Conservation (phyloP, 2,888 invertebrate species). For the Choristoneura rosaceana region DNA sequence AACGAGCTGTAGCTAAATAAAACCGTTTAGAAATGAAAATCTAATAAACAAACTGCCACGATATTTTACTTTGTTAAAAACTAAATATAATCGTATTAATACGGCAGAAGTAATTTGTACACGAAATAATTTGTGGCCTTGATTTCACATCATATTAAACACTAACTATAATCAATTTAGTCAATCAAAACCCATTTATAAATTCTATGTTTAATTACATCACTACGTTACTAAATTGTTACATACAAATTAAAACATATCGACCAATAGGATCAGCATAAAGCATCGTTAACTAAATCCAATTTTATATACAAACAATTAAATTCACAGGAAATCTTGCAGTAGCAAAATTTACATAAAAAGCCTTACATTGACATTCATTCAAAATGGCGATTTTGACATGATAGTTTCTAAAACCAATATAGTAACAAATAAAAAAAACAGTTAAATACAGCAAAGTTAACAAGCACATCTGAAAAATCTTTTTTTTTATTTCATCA, state of each 20-base stretch:
- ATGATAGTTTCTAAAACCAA: constrained; percentile 14
- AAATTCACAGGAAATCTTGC: constrained; percentile 28
- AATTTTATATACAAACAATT: constrained; percentile 34
- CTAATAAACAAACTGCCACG: constrained; percentile 3
- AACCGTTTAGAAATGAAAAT: neutral
- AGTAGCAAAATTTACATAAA: constrained; percentile 26
- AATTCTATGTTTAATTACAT: constrained; percentile 53
- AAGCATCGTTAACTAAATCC: constrained; percentile 21
- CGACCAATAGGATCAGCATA: constrained; percentile 44
- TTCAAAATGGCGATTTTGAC: constrained; percentile 14
- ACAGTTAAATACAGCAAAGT: neutral
- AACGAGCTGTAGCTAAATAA: no score
- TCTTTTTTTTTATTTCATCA: neutral
- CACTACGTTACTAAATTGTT: constrained; percentile 44
- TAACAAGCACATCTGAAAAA: neutral
- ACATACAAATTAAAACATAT: constrained; percentile 43
- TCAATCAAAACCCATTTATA: constrained; percentile 52
- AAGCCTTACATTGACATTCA: constrained; percentile 21
- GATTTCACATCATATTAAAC: constrained; percentile 43
- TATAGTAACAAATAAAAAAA: neutral
- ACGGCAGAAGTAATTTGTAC: constrained; percentile 31
- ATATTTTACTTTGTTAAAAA: neutral
- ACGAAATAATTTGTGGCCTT: constrained; percentile 38
- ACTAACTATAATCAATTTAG: constrained; percentile 45
- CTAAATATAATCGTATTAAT: constrained; percentile 17